Conservation (phyloP, 1,140 invertebrate species). For the Fopius arisanus region DNA sequence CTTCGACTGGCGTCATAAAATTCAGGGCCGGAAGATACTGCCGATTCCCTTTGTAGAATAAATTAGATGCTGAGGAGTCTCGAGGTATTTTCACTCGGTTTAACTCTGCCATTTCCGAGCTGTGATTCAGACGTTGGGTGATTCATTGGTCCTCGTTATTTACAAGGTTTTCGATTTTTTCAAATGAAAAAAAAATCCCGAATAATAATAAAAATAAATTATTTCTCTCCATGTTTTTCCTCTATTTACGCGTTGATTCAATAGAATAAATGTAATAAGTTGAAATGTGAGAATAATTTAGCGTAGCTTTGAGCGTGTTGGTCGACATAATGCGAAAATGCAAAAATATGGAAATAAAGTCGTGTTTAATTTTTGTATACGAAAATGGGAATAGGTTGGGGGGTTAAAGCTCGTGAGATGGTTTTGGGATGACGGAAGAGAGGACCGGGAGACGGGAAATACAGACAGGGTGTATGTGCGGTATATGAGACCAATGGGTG, state of each 20-base stretch:
- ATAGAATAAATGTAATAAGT: too few relatives aligned
- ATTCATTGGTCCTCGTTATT: neutral
- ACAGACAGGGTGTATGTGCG: neutral
- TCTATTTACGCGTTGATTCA: too few relatives aligned
- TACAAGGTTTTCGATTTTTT: neutral
- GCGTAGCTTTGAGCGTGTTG: too few relatives aligned
- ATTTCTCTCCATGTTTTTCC: too few relatives aligned
- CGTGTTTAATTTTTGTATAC: neutral
- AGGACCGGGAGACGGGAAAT: neutral
- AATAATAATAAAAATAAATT: too few relatives aligned
- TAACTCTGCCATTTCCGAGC: neutral
- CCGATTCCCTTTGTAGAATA: neutral
- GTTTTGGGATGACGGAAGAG: slow-evolving; percentile 4
- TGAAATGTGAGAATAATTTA: too few relatives aligned
- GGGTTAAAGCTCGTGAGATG: slow-evolving; percentile 1
- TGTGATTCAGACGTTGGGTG: neutral
- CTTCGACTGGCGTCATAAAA: slow-evolving; percentile 2
- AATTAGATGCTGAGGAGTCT: slow-evolving; percentile 1
- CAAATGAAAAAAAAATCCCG: too few relatives aligned
- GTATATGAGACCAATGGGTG: neutral
- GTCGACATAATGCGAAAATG: too few relatives aligned
- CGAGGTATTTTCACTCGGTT: slow-evolving; percentile 5
- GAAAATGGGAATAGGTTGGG: neutral
- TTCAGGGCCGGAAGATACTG: neutral
- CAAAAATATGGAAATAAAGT: neutral